Evolutionary conservation across 2,113 vertebrate species (phyloP).

Genomic region (Limanda limanda): DNA sequence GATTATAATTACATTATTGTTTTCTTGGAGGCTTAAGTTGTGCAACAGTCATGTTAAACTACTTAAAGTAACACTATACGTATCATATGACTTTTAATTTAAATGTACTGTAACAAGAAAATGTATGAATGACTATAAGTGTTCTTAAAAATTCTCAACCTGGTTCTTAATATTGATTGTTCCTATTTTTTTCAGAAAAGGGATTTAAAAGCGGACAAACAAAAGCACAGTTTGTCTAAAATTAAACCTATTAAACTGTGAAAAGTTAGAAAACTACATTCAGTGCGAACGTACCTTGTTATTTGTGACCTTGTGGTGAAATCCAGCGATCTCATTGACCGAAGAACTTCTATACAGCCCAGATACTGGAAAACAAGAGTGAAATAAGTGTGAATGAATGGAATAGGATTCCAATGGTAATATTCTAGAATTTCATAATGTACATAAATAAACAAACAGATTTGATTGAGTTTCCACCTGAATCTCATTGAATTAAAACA

Average conservation of each 20-base stretch:
- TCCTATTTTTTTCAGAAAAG: background rate
- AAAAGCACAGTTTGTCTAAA: background rate
- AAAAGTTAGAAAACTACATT: background rate
- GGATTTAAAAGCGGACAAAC: background rate
- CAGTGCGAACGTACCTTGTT: constrained; percentile 77
- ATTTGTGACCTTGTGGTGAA: constrained; percentile 87
- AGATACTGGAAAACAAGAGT: constrained; percentile 81
- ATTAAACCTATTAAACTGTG: background rate
- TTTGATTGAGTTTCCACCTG: background rate
- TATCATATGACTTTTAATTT: too few relatives aligned
- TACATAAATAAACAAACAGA: background rate
- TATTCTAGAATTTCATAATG: background rate
- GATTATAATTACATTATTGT: too few relatives aligned
- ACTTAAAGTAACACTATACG: too few relatives aligned
- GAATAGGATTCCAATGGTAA: background rate
- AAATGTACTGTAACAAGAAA: too few relatives aligned
- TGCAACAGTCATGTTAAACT: background rate
- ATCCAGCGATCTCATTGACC: constrained; percentile 88
- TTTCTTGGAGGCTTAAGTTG: background rate
- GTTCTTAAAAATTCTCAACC: too few relatives aligned
- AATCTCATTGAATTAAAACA: background rate
- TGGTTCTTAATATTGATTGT: background rate
- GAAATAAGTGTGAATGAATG: constrained; percentile 12
- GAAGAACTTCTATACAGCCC: constrained; percentile 86
- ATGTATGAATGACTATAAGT: too few relatives aligned